Conservation (phyloP, 2,113 vertebrate species). For the Nothocercus nigrocapillus region DNA sequence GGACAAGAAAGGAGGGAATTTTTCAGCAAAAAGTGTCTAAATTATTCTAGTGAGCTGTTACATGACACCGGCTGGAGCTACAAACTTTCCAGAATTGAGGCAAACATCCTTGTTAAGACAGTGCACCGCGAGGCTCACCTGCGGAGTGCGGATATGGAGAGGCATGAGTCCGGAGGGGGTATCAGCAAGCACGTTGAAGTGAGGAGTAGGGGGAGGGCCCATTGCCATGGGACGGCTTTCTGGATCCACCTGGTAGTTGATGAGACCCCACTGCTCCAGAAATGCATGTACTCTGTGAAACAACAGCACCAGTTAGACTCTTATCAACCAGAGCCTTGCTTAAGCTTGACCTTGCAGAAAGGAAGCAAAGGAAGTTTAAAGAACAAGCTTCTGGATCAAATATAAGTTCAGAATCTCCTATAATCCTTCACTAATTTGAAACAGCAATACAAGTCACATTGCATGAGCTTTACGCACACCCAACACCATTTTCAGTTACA, state of each 20-base stretch:
- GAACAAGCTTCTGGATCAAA: neutral
- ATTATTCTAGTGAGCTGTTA: rapidly evolving
- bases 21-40: rapidly evolving
- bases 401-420: neutral
- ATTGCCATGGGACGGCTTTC: slow-evolving; percentile 95
- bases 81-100: too few species aligned
- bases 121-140: slow-evolving; percentile 75
- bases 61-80: rapidly evolving
- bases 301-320: rapidly evolving
- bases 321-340: rapidly evolving
- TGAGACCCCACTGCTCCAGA: slow-evolving; percentile 97
- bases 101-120: neutral
- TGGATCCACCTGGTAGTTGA: slow-evolving; percentile 98
- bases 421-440: neutral
- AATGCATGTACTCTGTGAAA: slow-evolving; percentile 90
- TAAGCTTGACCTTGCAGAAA: rapidly evolving
- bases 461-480: neutral
- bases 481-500: neutral
- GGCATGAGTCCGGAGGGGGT: slow-evolving; percentile 95
- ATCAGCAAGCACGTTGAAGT: slow-evolving; percentile 95
- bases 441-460: rapidly evolving
- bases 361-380: neutral
- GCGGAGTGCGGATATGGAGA: slow-evolving; percentile 90
- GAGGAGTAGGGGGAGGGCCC: slow-evolving; percentile 96
- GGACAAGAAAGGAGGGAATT: neutral